A percentile compares a stretch with the other conserved stretches of the same genome.
Conservation (phyloP, 2,888 invertebrate species). For the Amblyteles armatorius region DNA sequence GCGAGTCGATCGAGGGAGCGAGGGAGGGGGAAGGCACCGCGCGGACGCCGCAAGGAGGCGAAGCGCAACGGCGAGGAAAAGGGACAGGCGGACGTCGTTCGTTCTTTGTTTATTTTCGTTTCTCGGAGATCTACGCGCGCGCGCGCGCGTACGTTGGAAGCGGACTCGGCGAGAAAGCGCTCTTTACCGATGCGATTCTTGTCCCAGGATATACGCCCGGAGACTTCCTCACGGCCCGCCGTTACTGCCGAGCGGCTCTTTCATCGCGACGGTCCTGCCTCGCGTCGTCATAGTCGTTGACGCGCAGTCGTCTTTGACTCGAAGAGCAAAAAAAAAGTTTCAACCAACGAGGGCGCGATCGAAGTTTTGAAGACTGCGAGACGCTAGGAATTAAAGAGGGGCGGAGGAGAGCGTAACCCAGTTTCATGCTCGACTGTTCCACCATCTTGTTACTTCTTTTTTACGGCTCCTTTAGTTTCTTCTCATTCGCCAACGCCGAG, state of each 20-base stretch:
- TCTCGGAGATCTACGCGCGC: not conserved
- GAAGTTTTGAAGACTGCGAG: not conserved
- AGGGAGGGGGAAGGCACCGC: not conserved
- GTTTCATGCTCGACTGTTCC: conserved; percentile 38
- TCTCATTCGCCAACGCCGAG: not conserved
- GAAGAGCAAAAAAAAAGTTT: not conserved
- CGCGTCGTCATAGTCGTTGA: conserved; percentile 23
- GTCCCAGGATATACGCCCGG: conserved; percentile 15
- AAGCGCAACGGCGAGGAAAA: conserved; percentile 25
- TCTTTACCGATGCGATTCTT: conserved; percentile 33
- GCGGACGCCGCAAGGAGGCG: conserved; percentile 16
- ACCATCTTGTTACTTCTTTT: not conserved
- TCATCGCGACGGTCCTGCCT: conserved; percentile 15
- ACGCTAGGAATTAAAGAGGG: conserved; percentile 43
- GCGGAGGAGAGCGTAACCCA: conserved; percentile 46
- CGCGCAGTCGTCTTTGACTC: conserved; percentile 14
- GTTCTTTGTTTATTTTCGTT: conserved; percentile 40
- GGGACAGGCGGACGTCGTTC: conserved; percentile 19
- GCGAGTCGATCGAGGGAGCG: not conserved
- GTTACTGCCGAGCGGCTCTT: conserved; percentile 21
- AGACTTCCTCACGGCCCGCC: conserved; percentile 20
- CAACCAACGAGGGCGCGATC: not conserved
- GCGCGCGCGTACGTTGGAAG: not conserved
- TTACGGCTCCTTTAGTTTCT: conserved; percentile 6
- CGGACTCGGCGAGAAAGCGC: not conserved